Base-by-base conservation (phyloP, 2,888 invertebrate species). In the Tenthredo livida region DNA sequence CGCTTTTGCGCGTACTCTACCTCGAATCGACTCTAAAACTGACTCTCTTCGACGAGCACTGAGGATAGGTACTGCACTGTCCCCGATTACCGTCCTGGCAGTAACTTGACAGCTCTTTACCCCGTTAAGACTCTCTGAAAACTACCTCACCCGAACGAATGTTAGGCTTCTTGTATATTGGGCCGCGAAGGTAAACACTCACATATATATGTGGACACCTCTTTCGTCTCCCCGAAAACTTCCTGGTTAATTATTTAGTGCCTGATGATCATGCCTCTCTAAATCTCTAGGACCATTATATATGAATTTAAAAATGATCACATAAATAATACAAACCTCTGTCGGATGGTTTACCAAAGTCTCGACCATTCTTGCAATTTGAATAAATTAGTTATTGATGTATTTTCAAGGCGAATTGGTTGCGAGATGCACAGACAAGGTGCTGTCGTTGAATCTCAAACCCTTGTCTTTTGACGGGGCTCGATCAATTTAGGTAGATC, bases 51-150 rank as follows among this genome's bases (percentile, higher is more conserved):
- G 29, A 33, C 83, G 70, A 47, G 21, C 67, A 67, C 67, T 65
- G 47, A 47, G 33, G 43, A 33, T 83, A 40, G 61, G 80, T 80
- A 83, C 80, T 83, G 47, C 40, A 83, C 83, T 67, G 70, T 83
- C 67, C 83, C 70, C 83, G 83, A 83, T 83, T 83, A 67, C 67
- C 29, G 83, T 65, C 67, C 43, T 47, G 67, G 47, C 65, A 67
- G 82, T 82, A 67, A 65, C 82, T 82, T 82, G 67, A 82, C 82
- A 65, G 58, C 78, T 78, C 78, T 78, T 58, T 40, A 61, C 67
- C 83, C 83, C 83, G 83, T 83, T 83, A 70, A 70, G 83, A 40
- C 70, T 47, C 70, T 83, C 50, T 29, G 47, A 70, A 67, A 67
- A 47, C 83, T 83, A 83, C 47, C 67, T 67, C 43, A 83, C 65